Percentiles rank a stretch among this genome's conserved stretches.
Conservation (phyloP, 2,888 invertebrate genomes). For the Alsophila aescularia region DNA sequence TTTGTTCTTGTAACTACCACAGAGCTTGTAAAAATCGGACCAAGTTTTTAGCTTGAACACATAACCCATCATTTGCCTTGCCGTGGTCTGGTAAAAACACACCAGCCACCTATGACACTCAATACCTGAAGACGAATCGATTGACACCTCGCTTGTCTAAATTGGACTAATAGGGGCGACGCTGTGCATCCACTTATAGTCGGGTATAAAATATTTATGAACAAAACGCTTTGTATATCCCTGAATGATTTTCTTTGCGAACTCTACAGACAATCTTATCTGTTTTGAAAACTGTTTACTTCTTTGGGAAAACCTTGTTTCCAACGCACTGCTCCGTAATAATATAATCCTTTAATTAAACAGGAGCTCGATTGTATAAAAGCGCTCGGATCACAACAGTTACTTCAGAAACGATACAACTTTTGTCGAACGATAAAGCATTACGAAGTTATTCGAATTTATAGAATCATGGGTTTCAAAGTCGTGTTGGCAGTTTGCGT, state of each 20-base stretch:
- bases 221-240: too few relatives aligned
- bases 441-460: conserved; percentile 35
- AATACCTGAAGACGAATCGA: too few relatives aligned
- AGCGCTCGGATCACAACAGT: conserved; percentile 41
- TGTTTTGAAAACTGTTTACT: conserved; percentile 50
- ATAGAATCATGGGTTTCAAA: conserved; percentile 67
- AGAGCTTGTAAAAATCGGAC: too few relatives aligned
- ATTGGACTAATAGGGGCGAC: too few relatives aligned
- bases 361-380: conserved; percentile 61
- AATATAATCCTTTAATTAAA: conserved; percentile 59
- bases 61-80: too few relatives aligned
- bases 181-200: too few relatives aligned
- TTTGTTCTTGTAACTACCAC: too few relatives aligned
- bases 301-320: conserved; percentile 70
- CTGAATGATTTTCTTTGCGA: conserved; percentile 32
- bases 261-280: conserved; percentile 56
- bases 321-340: conserved; percentile 42
- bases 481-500: conserved; percentile 59
- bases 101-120: too few relatives aligned
- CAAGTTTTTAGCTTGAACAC: too few relatives aligned
- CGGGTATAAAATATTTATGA: too few relatives aligned
- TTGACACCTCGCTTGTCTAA: too few relatives aligned
- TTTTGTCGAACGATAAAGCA: conserved; percentile 46
- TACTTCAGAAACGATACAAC: conserved; percentile 46
- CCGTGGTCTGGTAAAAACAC: too few relatives aligned